Evolutionary conservation across 2,888 invertebrate species (phyloP).

Genomic region (Pollenia labialis): DNA sequence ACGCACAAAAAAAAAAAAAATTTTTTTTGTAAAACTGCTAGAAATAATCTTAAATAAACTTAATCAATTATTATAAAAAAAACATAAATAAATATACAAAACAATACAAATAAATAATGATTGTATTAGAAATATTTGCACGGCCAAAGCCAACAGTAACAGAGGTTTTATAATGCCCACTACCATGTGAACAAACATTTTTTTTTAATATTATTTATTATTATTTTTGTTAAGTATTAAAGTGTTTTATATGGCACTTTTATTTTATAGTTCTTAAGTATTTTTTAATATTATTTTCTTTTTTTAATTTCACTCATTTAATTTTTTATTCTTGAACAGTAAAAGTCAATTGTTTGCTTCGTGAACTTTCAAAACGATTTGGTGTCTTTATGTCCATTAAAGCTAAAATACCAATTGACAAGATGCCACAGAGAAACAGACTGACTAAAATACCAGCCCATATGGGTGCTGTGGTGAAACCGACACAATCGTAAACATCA

Average conservation of each 20-base stretch:
- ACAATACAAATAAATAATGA: constrained; percentile 80
- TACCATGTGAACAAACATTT: constrained; percentile 79
- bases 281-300: not conserved
- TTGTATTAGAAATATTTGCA: constrained; percentile 80
- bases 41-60: constrained; percentile 10
- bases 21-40: constrained; percentile 20
- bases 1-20: not conserved
- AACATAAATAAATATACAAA: constrained; percentile 79
- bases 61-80: constrained; percentile 76
- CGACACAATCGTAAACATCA: constrained; percentile 94
- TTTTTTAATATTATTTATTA: not conserved
- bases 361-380: constrained; percentile 98
- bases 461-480: constrained; percentile 95
- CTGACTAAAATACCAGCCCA: constrained; percentile 95
- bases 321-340: constrained; percentile 89
- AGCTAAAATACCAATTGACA: constrained; percentile 93
- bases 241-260: constrained; percentile 12
- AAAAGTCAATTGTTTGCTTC: constrained; percentile 95
- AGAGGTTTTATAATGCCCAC: constrained; percentile 78
- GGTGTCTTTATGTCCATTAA: constrained; percentile 97
- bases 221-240: not conserved
- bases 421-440: constrained; percentile 89
- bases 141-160: constrained; percentile 79
- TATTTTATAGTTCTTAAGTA: not conserved
- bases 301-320: not conserved